Conservation (phyloP, 2,113 vertebrate genomes). For the Procavia capensis region DNA sequence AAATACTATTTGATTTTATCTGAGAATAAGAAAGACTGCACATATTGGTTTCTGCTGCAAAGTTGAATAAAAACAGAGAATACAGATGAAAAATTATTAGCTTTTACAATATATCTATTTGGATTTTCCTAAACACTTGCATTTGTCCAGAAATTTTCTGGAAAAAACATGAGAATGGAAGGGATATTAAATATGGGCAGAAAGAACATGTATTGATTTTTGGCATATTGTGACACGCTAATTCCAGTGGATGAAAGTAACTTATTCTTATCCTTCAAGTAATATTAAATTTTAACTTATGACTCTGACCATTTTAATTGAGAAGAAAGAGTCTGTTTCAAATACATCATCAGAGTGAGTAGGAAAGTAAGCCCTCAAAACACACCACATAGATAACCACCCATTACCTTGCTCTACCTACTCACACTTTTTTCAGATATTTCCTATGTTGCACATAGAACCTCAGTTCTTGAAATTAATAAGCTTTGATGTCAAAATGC, state of each 20-base stretch:
- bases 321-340: constrained; percentile 27
- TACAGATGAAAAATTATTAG: not conserved
- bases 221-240: not conserved
- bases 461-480: too few species aligned
- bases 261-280: not conserved
- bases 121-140: not conserved
- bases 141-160: not conserved
- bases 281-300: constrained; percentile 6
- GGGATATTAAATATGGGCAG: not conserved
- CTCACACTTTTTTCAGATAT: too few species aligned
- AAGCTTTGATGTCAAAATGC: too few species aligned
- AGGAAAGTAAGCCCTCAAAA: not conserved
- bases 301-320: constrained; percentile 3
- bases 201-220: not conserved
- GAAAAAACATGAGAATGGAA: not conserved
- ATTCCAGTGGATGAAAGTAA: not conserved
- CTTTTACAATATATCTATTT: not conserved
- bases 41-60: not conserved
- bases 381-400: not conserved
- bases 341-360: not conserved
- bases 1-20: constrained; percentile 17
- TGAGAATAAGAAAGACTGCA: not conserved
- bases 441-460: too few species aligned
- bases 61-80: not conserved
- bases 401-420: not conserved